These are phyloP conservation scores for Homarus americanus DNA, from an alignment of 1,140 invertebrate species.

Conservation along the genomic window DNA sequence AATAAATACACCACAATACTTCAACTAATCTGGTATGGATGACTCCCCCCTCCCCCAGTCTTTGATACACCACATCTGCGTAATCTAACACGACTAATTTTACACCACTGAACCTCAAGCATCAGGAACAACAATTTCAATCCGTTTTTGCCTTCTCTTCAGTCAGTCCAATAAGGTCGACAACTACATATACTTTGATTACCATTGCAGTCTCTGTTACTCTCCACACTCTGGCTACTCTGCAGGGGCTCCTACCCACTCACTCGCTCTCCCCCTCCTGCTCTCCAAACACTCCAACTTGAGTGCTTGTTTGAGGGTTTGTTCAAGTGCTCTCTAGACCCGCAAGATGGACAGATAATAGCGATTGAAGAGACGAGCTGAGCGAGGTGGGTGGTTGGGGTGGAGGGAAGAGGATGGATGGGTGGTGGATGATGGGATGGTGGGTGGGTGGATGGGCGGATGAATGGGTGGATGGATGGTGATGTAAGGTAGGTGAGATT, in stretches of 20 bases:
- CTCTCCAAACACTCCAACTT: slow-evolving; percentile 61
- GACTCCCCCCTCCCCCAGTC: too few relatives aligned
- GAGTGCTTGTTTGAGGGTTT: slow-evolving; percentile 64
- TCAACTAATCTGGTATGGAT: too few relatives aligned
- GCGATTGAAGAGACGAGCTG: slow-evolving; percentile 51
- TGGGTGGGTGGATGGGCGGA: not conserved
- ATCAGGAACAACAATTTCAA: slow-evolving; percentile 28
- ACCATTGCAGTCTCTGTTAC: not conserved
- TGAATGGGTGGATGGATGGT: not conserved
- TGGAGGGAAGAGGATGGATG: not conserved
- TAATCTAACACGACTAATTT: slow-evolving; percentile 62
- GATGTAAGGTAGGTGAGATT: not conserved
- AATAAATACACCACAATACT: too few relatives aligned
- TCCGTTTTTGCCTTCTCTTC: slow-evolving; percentile 12
- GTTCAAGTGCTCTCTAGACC: slow-evolving; percentile 53
- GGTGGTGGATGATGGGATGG: not conserved
- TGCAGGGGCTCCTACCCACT: not conserved
- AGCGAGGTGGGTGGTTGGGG: slow-evolving; percentile 30
- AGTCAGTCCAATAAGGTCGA: not conserved
- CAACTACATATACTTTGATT: not conserved
- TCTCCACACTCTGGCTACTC: not conserved
- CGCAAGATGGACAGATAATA: slow-evolving; percentile 69
- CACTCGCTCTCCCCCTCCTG: slow-evolving; percentile 17
- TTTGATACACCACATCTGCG: not conserved
- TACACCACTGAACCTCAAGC: slow-evolving; percentile 41